A percentile compares a stretch with the other conserved stretches of the same genome.
Evolutionary conservation across 1,140 invertebrate genomes (phyloP).

Genomic region (Trichomalopsis sarcophagae): DNA sequence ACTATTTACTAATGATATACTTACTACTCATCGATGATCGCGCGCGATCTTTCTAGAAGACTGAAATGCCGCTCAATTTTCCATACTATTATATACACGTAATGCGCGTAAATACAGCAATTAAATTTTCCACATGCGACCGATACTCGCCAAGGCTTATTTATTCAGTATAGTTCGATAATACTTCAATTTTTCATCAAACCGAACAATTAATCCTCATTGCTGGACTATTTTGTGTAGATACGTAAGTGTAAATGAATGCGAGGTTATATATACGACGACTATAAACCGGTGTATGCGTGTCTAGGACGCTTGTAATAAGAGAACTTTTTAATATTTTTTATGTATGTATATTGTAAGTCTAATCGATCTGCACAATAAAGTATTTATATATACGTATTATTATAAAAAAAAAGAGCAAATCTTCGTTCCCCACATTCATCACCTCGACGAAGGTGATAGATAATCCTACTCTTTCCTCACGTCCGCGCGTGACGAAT

Average conservation of each 20-base stretch:
- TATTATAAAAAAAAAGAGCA: not conserved
- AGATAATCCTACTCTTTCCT: not conserved
- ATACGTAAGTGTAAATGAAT: conserved; percentile 42
- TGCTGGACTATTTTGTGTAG: conserved; percentile 39
- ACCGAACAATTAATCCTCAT: not conserved
- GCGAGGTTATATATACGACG: conserved; percentile 23
- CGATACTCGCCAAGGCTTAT: not conserved
- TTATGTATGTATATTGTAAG: conserved; percentile 50
- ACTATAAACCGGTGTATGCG: conserved; percentile 20
- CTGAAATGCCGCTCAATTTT: conserved; percentile 37
- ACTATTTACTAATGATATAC: not conserved
- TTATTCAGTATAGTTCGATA: conserved; percentile 32
- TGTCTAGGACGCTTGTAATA: conserved; percentile 36
- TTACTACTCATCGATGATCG: not conserved
- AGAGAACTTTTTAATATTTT: conserved; percentile 45
- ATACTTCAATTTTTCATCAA: conserved; percentile 31
- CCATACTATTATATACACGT: not conserved
- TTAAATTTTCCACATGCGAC: too few species aligned
- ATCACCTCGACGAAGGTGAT: not conserved
- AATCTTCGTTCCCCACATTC: not conserved
- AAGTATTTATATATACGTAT: conserved; percentile 51
- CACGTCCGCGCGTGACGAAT: not conserved
- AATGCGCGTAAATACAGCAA: too few species aligned
- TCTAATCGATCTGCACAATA: conserved; percentile 48
- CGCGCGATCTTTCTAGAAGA: conserved; percentile 39